Evolutionary conservation across 1,140 invertebrate genomes (phyloP).

Genomic region (Portunus trituberculatus): DNA sequence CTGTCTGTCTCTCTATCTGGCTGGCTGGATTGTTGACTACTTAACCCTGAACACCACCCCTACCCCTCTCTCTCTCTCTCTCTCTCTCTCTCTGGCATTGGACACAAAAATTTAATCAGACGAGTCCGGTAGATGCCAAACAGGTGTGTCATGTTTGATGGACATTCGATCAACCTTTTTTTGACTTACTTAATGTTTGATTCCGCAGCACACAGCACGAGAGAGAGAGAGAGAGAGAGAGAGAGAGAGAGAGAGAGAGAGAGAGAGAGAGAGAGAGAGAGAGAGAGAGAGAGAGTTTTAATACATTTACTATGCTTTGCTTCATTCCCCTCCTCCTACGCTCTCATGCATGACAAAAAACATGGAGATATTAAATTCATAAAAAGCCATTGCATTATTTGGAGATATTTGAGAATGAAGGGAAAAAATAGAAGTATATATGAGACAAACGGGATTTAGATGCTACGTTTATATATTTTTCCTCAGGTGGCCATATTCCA

Average conservation of each 20-base stretch:
- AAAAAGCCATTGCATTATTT: neutral
- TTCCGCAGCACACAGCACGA: neutral
- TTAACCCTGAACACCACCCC: too few species aligned
- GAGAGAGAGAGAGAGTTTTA: too few species aligned
- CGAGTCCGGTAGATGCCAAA: neutral
- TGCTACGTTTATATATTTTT: neutral
- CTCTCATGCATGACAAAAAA: neutral
- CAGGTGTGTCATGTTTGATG: neutral
- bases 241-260: neutral
- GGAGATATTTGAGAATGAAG: neutral
- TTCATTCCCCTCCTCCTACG: neutral
- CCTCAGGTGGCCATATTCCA: neutral
- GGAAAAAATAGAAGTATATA: neutral
- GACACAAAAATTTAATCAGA: slow-evolving; percentile 14
- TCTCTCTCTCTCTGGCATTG: neutral
- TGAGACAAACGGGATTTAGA: neutral
- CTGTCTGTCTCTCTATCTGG: too few species aligned
- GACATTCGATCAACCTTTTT: neutral
- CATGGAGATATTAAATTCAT: neutral
- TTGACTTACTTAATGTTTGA: too few species aligned
- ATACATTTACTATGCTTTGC: neutral
- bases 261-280: slow-evolving; percentile 9
- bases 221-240: neutral
- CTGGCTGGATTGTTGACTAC: too few species aligned
- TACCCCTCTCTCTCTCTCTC: neutral